Base-by-base conservation (phyloP, 2,113 vertebrate species). In the Mohoua ochrocephala region DNA sequence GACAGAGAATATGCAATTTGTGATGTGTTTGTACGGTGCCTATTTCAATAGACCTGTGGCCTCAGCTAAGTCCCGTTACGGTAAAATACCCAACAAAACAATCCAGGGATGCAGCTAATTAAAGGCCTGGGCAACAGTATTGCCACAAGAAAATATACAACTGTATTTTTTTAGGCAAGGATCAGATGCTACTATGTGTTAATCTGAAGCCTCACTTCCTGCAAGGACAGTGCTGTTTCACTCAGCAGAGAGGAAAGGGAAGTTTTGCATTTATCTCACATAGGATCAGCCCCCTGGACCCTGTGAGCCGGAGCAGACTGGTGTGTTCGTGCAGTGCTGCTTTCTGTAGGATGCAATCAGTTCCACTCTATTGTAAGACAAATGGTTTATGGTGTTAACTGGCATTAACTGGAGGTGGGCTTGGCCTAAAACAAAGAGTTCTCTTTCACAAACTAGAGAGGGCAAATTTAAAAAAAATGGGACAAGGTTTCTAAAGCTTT, bases 161-260 rank as follows among this genome's bases (percentile, higher is more conserved):
- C 1, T 0, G 8, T 81, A 14, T 1, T 56, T 78, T 92, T 89
- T 80, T 81, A 81, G 64, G 64, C 47, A 84, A 53, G 30, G 37
- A 71, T 89, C 67, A 79, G 45, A 81, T 79, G 41, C 9, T 89
- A 17, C 31, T 57, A 35, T 84, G 57, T 56, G 45, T 60, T 75
- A 92, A 81, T 78, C 12, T 87, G 87, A 89, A 75, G 65, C 74
- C 75, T 89, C 49, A 69, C 65, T 93, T 95, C 84, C 89, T 91
- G 69, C 65, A 87, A 60, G 49, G 44, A 79, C 49, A 56, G 65
- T 47, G 22, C 41, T 89, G 37, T 94, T 87, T 91, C 81, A 89
- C 23, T 84, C 37, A 84, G 45, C 74, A 85, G 74, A 78, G 73
- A 84, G 81, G 89, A 96, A 95, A 94, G 31, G 65, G 94, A 96